These are phyloP conservation scores for Harpagifer antarcticus DNA, from an alignment of 2,797 vertebrate species.

Conservation along the genomic window DNA sequence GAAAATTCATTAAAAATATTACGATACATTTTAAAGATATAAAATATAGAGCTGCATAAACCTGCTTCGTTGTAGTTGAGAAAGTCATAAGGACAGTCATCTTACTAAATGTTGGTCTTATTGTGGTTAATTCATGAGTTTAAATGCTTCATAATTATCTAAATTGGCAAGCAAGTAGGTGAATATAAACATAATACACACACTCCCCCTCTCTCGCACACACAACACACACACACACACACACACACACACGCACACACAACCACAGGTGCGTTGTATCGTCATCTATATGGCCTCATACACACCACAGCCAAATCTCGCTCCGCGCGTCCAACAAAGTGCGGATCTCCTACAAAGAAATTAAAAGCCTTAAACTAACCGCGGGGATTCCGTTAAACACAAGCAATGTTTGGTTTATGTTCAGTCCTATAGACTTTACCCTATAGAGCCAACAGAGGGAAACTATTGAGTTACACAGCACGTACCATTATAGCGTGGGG, in stretches of 20 bases:
- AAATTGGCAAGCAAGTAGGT: slow-evolving; percentile 28
- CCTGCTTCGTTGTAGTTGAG: not conserved
- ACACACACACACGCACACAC: too few species aligned
- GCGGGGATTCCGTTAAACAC: slow-evolving; percentile 26
- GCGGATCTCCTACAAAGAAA: slow-evolving; percentile 34
- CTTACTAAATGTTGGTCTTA: not conserved
- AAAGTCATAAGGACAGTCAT: not conserved
- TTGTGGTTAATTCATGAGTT: not conserved
- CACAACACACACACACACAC: not conserved
- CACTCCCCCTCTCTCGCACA: not conserved
- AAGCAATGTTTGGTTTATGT: slow-evolving; percentile 52
- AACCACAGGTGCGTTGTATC: slow-evolving; percentile 50
- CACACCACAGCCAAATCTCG: slow-evolving; percentile 22
- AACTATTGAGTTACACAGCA: slow-evolving; percentile 87
- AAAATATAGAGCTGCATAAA: not conserved
- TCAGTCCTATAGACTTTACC: slow-evolving; percentile 64
- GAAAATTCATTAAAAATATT: not conserved
- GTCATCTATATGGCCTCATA: slow-evolving; percentile 39
- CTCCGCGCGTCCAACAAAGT: slow-evolving; percentile 23
- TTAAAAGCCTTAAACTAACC: slow-evolving; percentile 4
- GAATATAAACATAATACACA: slow-evolving; percentile 7
- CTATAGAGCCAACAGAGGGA: slow-evolving; percentile 68
- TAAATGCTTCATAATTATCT: slow-evolving; percentile 1
- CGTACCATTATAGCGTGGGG: slow-evolving; percentile 90
- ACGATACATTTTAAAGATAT: not conserved